Evolutionary conservation across 2,888 invertebrate species (phyloP), one percentile per base, ranked within the genome.

Genomic region (Thecophora atra): DNA sequence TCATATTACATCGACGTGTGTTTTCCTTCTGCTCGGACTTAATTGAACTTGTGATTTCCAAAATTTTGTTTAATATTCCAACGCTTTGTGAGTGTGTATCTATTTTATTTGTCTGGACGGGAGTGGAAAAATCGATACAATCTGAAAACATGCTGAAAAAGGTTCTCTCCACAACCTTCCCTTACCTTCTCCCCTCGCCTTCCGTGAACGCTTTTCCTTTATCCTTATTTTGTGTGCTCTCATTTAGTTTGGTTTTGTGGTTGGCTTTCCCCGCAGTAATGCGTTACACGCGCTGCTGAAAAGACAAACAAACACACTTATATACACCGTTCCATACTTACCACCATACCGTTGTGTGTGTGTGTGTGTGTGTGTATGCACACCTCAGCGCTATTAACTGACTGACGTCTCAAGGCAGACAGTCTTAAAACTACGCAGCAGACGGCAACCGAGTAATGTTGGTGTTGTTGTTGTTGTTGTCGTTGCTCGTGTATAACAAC

Each of bases 261-360:
- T 26, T 28, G 58, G 28, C 42, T 30, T 60, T 17, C 13, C 8
- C 19, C 37, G 19, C 19, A 21, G 8, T 63, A 63, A 63, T 63
- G 63, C 19, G 63, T 44, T 63, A 63, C 63, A 63, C 44, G 63
- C 63, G 63, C 63, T 42, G 26, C 63, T 19, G 24, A 63, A 19
- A 21, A 63, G 11, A 44, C 63, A 62, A 30, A 30, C 62, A 62
- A 13, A 37, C 15, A 28, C 26, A 58, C 26, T 28, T 15, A 28
- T 24, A 28, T 4, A 58, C 58, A 17, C 58, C 58, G 24, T 26
- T 24, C 2, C 21, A 15, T 19, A 19, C 24, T 2, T 24, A 8
- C 26, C 26, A 3, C 8, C 28, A 21, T 19, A 21, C 24, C 19
- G 24, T 28, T n/a, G n/a, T n/a, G n/a, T n/a, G n/a, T n/a, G n/a